Conservation (phyloP, 2,888 invertebrate species). For the Punctoribates punctum region DNA sequence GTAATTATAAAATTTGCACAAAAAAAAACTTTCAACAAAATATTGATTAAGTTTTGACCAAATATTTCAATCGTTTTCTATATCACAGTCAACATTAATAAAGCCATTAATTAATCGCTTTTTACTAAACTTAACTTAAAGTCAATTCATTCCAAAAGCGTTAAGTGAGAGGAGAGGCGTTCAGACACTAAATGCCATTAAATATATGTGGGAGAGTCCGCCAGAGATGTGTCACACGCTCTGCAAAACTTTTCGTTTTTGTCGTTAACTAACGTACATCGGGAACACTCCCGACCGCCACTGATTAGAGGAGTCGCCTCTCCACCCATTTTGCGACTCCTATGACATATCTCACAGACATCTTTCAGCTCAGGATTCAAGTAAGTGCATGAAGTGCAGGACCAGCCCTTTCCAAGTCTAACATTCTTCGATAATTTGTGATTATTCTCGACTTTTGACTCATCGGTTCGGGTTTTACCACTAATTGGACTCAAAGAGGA, state of each 20-base stretch:
- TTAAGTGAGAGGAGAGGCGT: background rate
- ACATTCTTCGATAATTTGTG: background rate
- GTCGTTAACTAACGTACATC: conserved; percentile 71
- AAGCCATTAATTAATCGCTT: background rate
- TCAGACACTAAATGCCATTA: conserved; percentile 7
- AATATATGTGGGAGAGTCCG: conserved; percentile 73
- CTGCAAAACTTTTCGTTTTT: conserved; percentile 64
- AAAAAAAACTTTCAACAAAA: conserved; percentile 11
- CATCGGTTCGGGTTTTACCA: conserved; percentile 26
- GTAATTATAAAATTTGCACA: conserved; percentile 31
- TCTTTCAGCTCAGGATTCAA: conserved; percentile 59
- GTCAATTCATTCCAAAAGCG: conserved; percentile 1
- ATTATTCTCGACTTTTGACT: background rate
- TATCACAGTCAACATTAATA: conserved; percentile 24
- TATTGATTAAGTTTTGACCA: background rate
- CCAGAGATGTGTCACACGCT: conserved; percentile 65
- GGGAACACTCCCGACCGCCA: conserved; percentile 69
- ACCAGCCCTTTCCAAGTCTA: conserved; percentile 57
- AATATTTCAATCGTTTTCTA: conserved; percentile 26
- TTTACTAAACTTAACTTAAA: background rate
- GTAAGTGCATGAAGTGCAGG: conserved; percentile 69
- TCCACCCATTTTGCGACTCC: conserved; percentile 61
- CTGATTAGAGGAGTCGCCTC: conserved; percentile 65
- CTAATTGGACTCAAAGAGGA: background rate
- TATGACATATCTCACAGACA: conserved; percentile 73